These are phyloP conservation scores for Pardalotus punctatus DNA, from an alignment of 2,113 vertebrate genomes.

Conservation along the genomic window DNA sequence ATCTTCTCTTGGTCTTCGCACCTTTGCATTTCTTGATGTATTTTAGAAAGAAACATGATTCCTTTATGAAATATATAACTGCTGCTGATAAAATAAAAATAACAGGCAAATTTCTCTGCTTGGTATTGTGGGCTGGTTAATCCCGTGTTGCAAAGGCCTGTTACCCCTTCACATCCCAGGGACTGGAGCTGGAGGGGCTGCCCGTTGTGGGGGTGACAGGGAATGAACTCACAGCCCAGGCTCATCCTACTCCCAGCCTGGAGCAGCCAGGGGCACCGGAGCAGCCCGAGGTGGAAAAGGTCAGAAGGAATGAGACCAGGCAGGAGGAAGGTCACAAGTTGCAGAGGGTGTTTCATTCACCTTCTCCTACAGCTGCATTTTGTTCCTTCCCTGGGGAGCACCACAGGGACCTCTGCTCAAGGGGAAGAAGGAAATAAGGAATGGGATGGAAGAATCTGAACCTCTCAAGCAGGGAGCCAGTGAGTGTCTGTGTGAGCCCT, in stretches of 20 bases:
- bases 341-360: not conserved
- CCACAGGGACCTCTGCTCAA: not conserved
- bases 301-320: not conserved
- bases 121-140: not conserved
- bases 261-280: not conserved
- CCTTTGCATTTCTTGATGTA: not conserved
- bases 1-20: not conserved
- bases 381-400: not conserved
- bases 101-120: not conserved
- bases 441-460: not conserved
- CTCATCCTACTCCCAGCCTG: not conserved
- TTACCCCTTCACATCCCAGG: not conserved
- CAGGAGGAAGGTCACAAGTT: not conserved
- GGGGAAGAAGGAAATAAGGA: not conserved
- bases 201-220: not conserved
- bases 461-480: not conserved
- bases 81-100: not conserved
- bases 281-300: not conserved
- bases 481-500: fast-evolving
- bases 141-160: not conserved
- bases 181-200: fast-evolving
- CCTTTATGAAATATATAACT: not conserved
- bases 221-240: not conserved
- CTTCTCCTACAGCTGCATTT: not conserved
- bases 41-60: not conserved